phyloP scores from a whole-genome alignment of 2,888 invertebrate genomes.

The Gryllus longicercus region DNA sequence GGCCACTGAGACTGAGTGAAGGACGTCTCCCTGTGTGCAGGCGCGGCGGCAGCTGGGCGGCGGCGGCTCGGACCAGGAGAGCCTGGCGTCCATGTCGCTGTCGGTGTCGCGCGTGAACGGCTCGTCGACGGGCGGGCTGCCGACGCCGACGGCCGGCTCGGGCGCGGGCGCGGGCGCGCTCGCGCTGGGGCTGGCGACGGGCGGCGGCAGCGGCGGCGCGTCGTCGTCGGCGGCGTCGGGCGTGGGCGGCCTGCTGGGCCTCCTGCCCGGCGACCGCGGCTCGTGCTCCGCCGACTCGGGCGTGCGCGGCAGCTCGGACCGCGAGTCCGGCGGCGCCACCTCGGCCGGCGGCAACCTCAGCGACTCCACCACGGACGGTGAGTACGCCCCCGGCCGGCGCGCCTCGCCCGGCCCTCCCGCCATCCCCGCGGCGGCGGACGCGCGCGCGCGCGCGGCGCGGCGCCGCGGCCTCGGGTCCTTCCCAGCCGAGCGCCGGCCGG shows the following conservation, averaged over 20 bases:
- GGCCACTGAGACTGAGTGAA: too few species aligned
- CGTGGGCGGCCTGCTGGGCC: constrained; percentile 44
- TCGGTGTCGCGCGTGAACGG: constrained; percentile 57
- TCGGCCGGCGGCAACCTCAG: constrained; percentile 78
- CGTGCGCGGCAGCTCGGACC: constrained; percentile 77
- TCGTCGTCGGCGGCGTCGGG: constrained; percentile 35
- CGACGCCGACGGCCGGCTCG: constrained; percentile 41
- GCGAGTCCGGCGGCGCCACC: constrained; percentile 74
- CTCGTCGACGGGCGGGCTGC: constrained; percentile 38
- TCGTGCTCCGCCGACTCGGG: constrained; percentile 86
- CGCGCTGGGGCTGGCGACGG: constrained; percentile 60
- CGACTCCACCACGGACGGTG: constrained; percentile 74
- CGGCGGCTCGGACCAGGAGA: constrained; percentile 82
- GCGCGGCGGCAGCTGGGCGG: constrained; percentile 70
- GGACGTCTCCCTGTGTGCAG: constrained; percentile 44
- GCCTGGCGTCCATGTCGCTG: constrained; percentile 65
- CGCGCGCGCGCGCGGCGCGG: not conserved
- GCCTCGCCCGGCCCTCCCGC: not conserved
- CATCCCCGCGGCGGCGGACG: not conserved
- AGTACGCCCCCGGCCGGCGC: constrained; percentile 38
- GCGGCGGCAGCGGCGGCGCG: constrained; percentile 53
- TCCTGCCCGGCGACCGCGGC: constrained; percentile 65
- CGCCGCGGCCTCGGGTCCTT: too few species aligned
- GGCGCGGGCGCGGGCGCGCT: constrained; percentile 67
- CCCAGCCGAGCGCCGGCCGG: too few species aligned